These are phyloP conservation scores for Patella depressa DNA, from an alignment of 2,888 invertebrate genomes.

Conservation along the genomic window DNA sequence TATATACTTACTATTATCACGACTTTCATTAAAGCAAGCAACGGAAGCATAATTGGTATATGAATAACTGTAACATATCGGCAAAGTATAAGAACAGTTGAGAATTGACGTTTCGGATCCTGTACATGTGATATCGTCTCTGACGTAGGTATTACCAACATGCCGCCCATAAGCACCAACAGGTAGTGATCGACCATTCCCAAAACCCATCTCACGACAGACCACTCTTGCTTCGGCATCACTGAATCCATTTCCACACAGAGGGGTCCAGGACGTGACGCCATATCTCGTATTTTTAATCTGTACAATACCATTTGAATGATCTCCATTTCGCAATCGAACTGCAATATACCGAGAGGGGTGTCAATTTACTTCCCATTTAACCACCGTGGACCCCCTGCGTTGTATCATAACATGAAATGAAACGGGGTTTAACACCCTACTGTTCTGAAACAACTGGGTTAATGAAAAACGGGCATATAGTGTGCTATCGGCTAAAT, in stretches of 20 bases:
- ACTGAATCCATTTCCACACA: constrained; percentile 57
- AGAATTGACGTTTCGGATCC: constrained; percentile 48
- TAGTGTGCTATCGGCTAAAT: too few species aligned
- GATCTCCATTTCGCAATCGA: constrained; percentile 47
- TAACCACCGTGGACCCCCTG: too few species aligned
- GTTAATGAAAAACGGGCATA: too few species aligned
- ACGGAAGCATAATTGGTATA: constrained; percentile 57
- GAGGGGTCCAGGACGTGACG: constrained; percentile 45
- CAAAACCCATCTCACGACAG: constrained; percentile 48
- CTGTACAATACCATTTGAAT: constrained; percentile 53
- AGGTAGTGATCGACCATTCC: constrained; percentile 47
- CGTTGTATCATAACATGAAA: too few species aligned
- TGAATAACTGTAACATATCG: constrained; percentile 41
- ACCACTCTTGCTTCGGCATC: constrained; percentile 52
- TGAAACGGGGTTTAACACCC: too few species aligned
- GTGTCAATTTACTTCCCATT: too few species aligned
- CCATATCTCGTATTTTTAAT: constrained; percentile 43
- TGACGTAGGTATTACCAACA: constrained; percentile 36
- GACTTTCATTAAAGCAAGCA: constrained; percentile 51
- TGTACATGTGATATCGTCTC: constrained; percentile 49
- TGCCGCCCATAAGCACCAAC: constrained; percentile 52
- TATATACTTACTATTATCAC: constrained; percentile 41
- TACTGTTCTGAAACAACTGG: too few species aligned
- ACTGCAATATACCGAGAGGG: constrained; percentile 30
- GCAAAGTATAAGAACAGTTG: constrained; percentile 46